Evolutionary conservation across 2,113 vertebrate genomes (phyloP).

Genomic region (Indicator indicator): DNA sequence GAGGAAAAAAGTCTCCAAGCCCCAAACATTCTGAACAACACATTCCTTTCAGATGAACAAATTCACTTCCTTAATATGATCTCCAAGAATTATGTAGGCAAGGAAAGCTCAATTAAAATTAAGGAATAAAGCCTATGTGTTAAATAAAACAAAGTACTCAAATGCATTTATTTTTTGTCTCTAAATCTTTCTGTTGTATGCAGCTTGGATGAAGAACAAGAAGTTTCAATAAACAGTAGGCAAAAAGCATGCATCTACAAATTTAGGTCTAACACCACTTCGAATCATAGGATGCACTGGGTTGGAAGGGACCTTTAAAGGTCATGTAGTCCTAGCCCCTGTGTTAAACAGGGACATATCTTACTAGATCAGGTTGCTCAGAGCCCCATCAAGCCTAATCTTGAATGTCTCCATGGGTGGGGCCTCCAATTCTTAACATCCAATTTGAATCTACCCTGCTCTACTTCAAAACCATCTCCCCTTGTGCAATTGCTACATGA

Average conservation of each 20-base stretch:
- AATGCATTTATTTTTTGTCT: neutral
- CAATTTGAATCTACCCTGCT: no score
- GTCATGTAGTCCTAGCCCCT: no score
- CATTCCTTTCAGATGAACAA: neutral
- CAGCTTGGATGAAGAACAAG: neutral
- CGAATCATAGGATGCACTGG: neutral
- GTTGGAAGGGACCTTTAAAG: no score
- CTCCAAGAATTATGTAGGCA: neutral
- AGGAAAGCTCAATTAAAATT: neutral
- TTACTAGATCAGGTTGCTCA: no score
- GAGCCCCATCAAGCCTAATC: no score
- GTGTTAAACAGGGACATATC: no score
- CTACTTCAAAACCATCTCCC: no score
- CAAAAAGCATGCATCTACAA: neutral
- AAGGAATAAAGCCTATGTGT: neutral
- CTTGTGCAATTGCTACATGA: no score
- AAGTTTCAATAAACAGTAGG: neutral
- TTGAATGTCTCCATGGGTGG: no score
- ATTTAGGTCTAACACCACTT: neutral
- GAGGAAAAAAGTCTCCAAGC: neutral
- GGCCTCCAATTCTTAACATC: no score
- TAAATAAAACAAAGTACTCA: neutral
- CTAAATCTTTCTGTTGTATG: neutral
- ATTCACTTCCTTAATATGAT: neutral
- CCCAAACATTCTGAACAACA: neutral